Conservation (phyloP, 2,797 vertebrate species). For the Microctenopoma steveboyesi region DNA sequence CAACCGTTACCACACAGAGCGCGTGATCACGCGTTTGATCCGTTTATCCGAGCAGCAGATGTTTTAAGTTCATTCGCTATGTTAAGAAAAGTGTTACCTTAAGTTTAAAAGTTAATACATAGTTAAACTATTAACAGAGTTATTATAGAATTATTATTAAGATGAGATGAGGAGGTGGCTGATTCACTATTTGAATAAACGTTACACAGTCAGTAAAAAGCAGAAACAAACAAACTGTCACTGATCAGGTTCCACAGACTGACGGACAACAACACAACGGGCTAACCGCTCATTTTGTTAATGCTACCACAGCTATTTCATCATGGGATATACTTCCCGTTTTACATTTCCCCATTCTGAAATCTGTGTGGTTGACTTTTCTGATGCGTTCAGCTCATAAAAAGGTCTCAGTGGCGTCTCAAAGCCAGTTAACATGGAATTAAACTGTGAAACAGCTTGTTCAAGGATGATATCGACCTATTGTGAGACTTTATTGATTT, state of each 20-base stretch:
- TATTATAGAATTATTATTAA: not conserved
- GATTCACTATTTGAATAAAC: not conserved
- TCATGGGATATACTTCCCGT: constrained; percentile 18
- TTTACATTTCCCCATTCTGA: constrained; percentile 4
- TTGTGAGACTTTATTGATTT: too few relatives aligned
- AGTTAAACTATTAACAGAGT: too few relatives aligned
- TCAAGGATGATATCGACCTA: too few relatives aligned
- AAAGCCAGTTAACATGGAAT: too few relatives aligned
- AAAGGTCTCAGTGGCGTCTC: too few relatives aligned
- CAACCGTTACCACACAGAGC: not conserved
- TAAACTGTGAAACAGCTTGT: too few relatives aligned
- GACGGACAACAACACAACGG: not conserved
- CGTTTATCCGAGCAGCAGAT: not conserved
- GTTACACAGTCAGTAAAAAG: not conserved
- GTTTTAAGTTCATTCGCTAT: not conserved
- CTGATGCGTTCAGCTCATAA: not conserved
- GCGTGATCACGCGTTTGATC: not conserved
- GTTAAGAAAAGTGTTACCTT: too few relatives aligned
- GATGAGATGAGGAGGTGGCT: not conserved
- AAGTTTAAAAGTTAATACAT: too few relatives aligned
- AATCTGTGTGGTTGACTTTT: not conserved
- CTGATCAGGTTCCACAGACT: not conserved
- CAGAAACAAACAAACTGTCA: not conserved
- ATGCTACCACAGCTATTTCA: constrained; percentile 11
- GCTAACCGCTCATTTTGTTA: not conserved